Conservation (phyloP, 64 coral and sea anemone genomes). For the Stichodactyla helianthus region DNA sequence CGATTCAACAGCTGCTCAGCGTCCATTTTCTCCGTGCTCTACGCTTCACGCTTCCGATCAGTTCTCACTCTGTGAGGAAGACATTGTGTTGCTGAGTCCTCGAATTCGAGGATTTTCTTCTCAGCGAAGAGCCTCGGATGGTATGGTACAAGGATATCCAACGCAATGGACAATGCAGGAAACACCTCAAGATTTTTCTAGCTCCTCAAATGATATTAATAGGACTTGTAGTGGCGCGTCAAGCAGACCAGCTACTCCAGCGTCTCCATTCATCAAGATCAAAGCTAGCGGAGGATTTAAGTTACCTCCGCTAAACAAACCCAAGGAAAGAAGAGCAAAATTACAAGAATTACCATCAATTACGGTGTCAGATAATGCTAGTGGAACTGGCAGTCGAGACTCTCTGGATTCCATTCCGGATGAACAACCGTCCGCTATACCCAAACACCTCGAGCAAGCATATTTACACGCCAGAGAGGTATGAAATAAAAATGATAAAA, state of each 20-base stretch:
- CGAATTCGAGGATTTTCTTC: background rate
- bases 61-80: conserved; percentile 14
- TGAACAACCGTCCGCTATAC: background rate
- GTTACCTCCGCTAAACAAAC: background rate
- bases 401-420: background rate
- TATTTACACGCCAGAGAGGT: background rate
- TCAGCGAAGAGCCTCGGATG: conserved; percentile 9
- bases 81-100: background rate
- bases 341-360: background rate
- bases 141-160: background rate
- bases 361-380: background rate
- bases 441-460: background rate
- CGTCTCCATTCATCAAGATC: conserved; percentile 1
- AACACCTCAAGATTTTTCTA: background rate
- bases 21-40: conserved; percentile 13
- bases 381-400: background rate
- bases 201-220: background rate
- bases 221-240: background rate
- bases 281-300: conserved; percentile 10
- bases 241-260: background rate
- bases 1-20: conserved; percentile 8
- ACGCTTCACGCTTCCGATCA: background rate
- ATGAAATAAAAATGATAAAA: background rate
- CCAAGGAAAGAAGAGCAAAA: background rate
- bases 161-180: background rate